phyloP scores from a whole-genome alignment of 2,113 vertebrate species.

The Tyto alba region DNA sequence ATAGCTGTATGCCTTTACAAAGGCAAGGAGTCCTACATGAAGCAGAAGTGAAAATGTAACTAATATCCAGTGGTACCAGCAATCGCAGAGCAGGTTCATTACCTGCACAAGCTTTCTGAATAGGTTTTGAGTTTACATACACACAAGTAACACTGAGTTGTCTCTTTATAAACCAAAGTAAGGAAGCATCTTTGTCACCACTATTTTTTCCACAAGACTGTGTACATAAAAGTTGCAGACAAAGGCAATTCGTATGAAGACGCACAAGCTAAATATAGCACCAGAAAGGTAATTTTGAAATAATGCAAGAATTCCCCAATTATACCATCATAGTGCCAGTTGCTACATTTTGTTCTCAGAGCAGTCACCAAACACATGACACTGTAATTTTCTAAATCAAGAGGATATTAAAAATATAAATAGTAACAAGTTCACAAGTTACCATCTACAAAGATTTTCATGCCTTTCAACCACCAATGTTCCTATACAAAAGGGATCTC shows the following conservation, averaged over 20 bases:
- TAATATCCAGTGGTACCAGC: not conserved
- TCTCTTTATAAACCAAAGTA: not conserved
- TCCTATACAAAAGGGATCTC: not conserved
- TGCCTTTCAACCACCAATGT: not conserved
- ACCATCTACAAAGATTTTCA: not conserved
- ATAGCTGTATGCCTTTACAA: too few species aligned
- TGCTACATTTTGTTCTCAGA: not conserved
- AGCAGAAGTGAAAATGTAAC: not conserved
- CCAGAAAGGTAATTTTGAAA: not conserved
- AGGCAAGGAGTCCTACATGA: not conserved
- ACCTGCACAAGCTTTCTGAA: not conserved
- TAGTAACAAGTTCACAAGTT: not conserved
- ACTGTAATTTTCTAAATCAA: not conserved
- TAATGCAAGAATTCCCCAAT: not conserved
- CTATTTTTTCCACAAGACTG: not conserved
- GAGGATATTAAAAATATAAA: constrained; percentile 24
- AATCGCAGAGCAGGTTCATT: not conserved
- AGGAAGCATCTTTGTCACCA: not conserved
- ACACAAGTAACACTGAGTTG: not conserved
- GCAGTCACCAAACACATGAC: not conserved
- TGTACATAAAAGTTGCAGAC: not conserved
- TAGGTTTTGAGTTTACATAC: not conserved
- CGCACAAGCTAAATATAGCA: not conserved
- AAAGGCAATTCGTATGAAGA: not conserved
- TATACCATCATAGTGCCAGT: not conserved